These are phyloP conservation scores for Sciurus vulgaris DNA, from an alignment of 2,797 vertebrate genomes.

Conservation along the genomic window DNA sequence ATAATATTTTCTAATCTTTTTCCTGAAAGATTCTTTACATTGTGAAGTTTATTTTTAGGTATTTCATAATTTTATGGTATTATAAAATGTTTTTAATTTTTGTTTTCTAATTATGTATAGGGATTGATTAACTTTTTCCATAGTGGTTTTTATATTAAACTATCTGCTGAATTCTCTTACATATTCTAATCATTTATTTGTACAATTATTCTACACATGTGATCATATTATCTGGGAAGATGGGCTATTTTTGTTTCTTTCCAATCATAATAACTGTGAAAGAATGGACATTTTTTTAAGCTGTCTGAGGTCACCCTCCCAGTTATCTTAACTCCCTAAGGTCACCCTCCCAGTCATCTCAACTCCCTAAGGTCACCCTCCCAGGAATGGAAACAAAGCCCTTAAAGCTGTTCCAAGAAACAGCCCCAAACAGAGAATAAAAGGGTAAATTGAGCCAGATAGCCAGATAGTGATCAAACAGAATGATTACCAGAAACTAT, in stretches of 20 bases:
- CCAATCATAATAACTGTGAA: not conserved
- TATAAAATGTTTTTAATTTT: no score
- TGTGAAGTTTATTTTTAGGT: conserved; percentile 17
- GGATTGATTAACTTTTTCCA: not conserved
- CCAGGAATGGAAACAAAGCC: no score
- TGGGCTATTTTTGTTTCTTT: conserved; percentile 24
- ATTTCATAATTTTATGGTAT: not conserved
- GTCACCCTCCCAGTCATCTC: no score
- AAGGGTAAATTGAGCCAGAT: no score
- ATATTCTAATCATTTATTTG: conserved; percentile 18
- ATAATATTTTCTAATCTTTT: conserved; percentile 8
- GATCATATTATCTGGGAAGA: not conserved
- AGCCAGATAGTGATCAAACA: no score
- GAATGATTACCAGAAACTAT: no score
- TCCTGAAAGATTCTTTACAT: not conserved
- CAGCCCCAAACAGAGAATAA: no score
- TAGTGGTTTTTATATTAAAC: conserved; percentile 10
- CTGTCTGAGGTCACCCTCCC: no score
- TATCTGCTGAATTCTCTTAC: not conserved
- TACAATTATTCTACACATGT: not conserved
- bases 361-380: no score
- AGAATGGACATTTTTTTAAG: no score
- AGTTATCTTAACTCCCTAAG: no score
- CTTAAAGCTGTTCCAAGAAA: no score
- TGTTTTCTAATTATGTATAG: not conserved